Evolutionary conservation across 1,140 invertebrate genomes (phyloP).

Genomic region (Lucilia cuprina): DNA sequence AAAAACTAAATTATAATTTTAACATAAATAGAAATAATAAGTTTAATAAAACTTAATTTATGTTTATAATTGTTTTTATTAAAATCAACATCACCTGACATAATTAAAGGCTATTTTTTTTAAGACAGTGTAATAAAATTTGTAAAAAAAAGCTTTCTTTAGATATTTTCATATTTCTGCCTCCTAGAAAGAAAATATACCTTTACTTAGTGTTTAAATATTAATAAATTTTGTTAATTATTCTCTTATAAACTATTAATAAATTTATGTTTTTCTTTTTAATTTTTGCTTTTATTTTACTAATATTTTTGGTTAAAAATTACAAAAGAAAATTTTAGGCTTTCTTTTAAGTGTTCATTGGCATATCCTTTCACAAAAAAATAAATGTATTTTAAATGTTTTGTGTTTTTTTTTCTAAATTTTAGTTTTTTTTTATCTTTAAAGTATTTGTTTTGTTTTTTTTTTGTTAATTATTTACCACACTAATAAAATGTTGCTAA

Average conservation of each 20-base stretch:
- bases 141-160: neutral
- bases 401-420: neutral
- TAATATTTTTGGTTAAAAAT: neutral
- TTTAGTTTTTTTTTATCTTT: slow-evolving; percentile 2
- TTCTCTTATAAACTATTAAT: neutral
- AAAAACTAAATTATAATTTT: neutral
- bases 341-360: neutral
- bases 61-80: neutral
- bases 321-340: neutral
- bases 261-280: neutral
- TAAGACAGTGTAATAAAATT: neutral
- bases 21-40: neutral
- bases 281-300: neutral
- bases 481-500: slow-evolving; percentile 25
- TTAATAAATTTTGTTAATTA: too few species aligned
- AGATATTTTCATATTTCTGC: slow-evolving; percentile 19
- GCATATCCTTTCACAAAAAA: neutral
- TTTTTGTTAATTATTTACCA: neutral
- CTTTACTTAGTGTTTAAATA: too few species aligned
- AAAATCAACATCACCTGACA: slow-evolving; percentile 9
- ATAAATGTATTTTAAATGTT: slow-evolving; percentile 36
- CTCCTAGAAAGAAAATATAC: neutral
- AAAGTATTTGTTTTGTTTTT: too few species aligned
- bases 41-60: neutral
- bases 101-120: slow-evolving; percentile 24